Conservation (phyloP, 2,888 invertebrate genomes). For the Diaperis boleti region DNA sequence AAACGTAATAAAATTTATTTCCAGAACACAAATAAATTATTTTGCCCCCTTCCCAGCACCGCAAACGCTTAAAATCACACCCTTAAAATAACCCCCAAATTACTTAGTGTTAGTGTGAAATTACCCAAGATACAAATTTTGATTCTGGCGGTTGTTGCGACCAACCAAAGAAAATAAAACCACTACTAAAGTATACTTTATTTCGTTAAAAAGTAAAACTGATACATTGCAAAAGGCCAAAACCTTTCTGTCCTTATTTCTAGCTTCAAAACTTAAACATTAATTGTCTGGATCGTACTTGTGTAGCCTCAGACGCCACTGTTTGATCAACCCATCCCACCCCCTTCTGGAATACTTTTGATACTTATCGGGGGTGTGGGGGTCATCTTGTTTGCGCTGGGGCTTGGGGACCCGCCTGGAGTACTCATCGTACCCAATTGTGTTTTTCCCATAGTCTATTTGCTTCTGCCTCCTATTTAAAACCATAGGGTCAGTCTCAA, state of each 20-base stretch:
- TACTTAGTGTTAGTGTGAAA: too few relatives aligned
- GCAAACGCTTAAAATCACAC: too few relatives aligned
- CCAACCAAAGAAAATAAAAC: too few relatives aligned
- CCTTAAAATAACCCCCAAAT: too few relatives aligned
- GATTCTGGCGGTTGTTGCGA: too few relatives aligned
- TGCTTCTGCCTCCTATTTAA: slow-evolving; percentile 89
- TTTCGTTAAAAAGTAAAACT: neutral
- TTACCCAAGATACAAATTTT: too few relatives aligned
- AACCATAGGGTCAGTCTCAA: slow-evolving; percentile 79
- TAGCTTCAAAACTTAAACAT: neutral
- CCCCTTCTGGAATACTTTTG: slow-evolving; percentile 90
- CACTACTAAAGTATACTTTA: neutral
- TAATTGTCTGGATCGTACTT: slow-evolving; percentile 72
- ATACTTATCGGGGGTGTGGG: slow-evolving; percentile 90
- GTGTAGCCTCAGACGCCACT: slow-evolving; percentile 90
- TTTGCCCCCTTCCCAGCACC: too few relatives aligned
- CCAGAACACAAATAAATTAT: too few relatives aligned
- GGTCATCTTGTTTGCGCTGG: slow-evolving; percentile 78
- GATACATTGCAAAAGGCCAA: neutral
- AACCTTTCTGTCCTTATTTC: neutral
- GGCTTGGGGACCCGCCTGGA: slow-evolving; percentile 74
- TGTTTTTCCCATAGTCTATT: slow-evolving; percentile 95
- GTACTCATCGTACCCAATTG: slow-evolving; percentile 87
- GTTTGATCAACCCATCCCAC: slow-evolving; percentile 90
- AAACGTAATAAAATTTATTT: too few relatives aligned